Evolutionary conservation across 2,113 vertebrate genomes (phyloP), one percentile per base, ranked within the genome.

Genomic region (Indicator maculatus): DNA sequence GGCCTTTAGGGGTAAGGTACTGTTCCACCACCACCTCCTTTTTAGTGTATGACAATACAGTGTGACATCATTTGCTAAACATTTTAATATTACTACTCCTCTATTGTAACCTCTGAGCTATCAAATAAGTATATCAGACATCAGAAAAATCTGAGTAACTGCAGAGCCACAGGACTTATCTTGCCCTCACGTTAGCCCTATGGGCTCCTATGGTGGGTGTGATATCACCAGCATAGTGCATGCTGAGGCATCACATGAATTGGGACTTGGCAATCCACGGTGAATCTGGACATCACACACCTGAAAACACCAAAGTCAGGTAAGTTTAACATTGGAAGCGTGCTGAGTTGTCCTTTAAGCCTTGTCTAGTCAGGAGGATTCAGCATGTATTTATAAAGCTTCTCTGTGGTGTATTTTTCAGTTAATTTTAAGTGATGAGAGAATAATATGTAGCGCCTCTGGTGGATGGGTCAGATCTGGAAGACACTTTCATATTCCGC

Each of bases 201-300:
- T 8, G 87, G 69, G 94, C 93, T 95, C 96, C 88, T 96, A 11
- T 95, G 89, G 84, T 97, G 87, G 76, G 67, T 94, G 94, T 96
- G 95, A 76, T 74, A 95, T 96, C 91, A 96, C 80, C 89, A 86
- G 75, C 84, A 90, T 94, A 96, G 92, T 96, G 83, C 83, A 94
- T 90, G 79, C 88, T 96, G 91, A 81, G 82, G 93, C 95, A 93
- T 95, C 96, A 91, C 94, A 78, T 95, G 90, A 87, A 65, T 93
- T 91, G 79, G 93, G 90, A 97, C 97, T 94, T 92, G 96, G 94
- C 89, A 96, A 95, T 96, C 79, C 94, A 94, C 97, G 41, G 92
- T 97, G 89, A 92, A 89, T 94, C 93, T 97, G 90, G 97, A 96
- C 97, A 97, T 97, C 96, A 93, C 93, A 97, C 94, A 89, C 90